Evolutionary conservation across 1,140 invertebrate genomes (phyloP), one percentile per base, ranked within the genome.

Genomic region (Araneus ventricosus): DNA sequence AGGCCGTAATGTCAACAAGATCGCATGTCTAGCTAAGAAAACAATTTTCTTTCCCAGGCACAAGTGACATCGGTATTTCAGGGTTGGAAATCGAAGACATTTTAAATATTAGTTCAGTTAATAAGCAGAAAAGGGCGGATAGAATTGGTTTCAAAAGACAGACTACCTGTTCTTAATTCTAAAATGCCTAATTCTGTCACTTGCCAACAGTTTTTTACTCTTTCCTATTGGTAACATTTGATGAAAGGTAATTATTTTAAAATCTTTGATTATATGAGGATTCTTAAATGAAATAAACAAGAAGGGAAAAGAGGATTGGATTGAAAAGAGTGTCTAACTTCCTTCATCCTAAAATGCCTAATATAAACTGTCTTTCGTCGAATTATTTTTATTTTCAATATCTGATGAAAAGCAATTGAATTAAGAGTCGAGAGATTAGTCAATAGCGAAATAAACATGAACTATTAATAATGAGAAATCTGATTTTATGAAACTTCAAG

Each of bases 1-100:
- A 75, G 30, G 2, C 30, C 70, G 70, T 37, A 37, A 75, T 4
- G 34, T 75, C 34, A 75, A 75, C 70, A 75, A 17, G 70, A 75
- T 75, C 70, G n/a, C 4, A 75, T 75, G 30, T 75, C 70, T 34
- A 14, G 70, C 17, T 20, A 75, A 75, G 70, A 75, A 75, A 75
- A 75, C 34, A 75, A 30, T 37, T 75, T 37, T 75, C 70, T 75
- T 75, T 75, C 70, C 70, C 70, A 75, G 10, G 70, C 27, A 5
- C 17, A 1, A 37, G 27, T 34, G 30, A 37, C 70, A 37, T 14
- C 14, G 70, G 30, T 37, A 20, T 75, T 75, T 34, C 4, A 75
- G 17, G 34, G 34, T 34, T 6, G 30, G 70, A 20, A 75, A 75
- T 75, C 30, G 27, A 34, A 30, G 30, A 75, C 70, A 75, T 37